A percentile compares a stretch with the other conserved stretches of the same genome.
Conservation (phyloP, 2,888 invertebrate species). For the Creontiades dilutus region DNA sequence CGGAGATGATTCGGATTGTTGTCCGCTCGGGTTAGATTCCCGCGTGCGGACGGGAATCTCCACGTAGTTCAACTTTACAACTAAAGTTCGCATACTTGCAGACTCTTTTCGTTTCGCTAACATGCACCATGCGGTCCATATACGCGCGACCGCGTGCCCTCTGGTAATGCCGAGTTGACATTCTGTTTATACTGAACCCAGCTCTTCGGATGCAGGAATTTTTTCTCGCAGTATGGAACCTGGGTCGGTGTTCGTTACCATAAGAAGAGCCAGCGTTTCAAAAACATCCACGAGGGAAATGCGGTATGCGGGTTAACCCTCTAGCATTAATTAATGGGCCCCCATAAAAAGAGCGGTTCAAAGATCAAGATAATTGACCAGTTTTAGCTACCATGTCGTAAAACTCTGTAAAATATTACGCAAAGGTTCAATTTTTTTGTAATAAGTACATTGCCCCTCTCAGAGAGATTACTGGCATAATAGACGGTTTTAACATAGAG, state of each 20-base stretch:
- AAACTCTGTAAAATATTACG: too few relatives aligned
- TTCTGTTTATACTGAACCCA: neutral
- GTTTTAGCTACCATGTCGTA: too few relatives aligned
- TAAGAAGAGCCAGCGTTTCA: neutral
- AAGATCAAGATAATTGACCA: too few relatives aligned
- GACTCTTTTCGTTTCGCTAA: neutral
- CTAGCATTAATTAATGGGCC: too few relatives aligned
- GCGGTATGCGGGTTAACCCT: too few relatives aligned
- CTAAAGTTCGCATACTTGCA: neutral
- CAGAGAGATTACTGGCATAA: too few relatives aligned
- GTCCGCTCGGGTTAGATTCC: neutral
- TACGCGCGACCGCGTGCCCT: neutral
- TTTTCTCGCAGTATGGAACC: neutral
- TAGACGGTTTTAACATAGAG: too few relatives aligned
- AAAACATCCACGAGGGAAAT: neutral
- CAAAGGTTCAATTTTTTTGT: too few relatives aligned
- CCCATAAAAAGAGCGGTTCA: neutral
- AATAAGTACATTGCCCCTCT: too few relatives aligned
- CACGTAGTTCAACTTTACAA: neutral
- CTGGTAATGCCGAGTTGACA: neutral
- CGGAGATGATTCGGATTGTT: neutral
- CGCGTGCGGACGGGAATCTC: neutral
- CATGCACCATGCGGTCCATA: neutral
- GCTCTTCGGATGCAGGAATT: neutral
- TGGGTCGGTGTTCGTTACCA: neutral